Evolutionary conservation across 2,888 invertebrate species (phyloP).

Genomic region (Ichneumoninae sp.): DNA sequence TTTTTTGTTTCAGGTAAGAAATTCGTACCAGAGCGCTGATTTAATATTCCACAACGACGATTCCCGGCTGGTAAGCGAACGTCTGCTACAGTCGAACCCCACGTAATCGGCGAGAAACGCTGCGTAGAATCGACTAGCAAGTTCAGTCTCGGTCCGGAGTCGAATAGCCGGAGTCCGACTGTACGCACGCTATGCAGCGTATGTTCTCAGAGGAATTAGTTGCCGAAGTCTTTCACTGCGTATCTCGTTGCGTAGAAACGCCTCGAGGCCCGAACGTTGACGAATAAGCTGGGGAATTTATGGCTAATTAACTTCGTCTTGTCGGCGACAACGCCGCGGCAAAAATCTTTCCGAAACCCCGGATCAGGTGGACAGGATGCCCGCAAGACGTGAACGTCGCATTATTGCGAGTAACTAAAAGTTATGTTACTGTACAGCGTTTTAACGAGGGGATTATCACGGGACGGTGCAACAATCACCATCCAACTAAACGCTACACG

Average conservation of each 20-base stretch:
- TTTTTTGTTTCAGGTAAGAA: slow-evolving; percentile 65
- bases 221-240: background rate
- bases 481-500: slow-evolving; percentile 27
- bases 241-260: slow-evolving; percentile 26
- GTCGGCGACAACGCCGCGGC: background rate
- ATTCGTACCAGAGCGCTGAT: background rate
- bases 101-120: background rate
- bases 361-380: slow-evolving; percentile 27
- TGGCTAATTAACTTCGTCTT: slow-evolving; percentile 40
- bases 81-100: background rate
- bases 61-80: slow-evolving; percentile 41
- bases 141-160: too few relatives aligned
- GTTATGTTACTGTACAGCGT: slow-evolving; percentile 4
- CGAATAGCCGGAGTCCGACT: background rate
- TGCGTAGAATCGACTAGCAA: too few relatives aligned
- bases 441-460: slow-evolving; percentile 47
- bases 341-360: slow-evolving; percentile 29
- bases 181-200: background rate
- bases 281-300: slow-evolving; percentile 38
- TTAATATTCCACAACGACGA: slow-evolving; percentile 17
- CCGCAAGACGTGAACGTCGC: slow-evolving; percentile 23
- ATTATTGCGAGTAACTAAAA: slow-evolving; percentile 16
- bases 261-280: slow-evolving; percentile 7
- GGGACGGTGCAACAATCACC: slow-evolving; percentile 36
- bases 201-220: slow-evolving; percentile 1